These are phyloP conservation scores for Tribolium freemani DNA, from an alignment of 2,888 invertebrate species.

Conservation along the genomic window DNA sequence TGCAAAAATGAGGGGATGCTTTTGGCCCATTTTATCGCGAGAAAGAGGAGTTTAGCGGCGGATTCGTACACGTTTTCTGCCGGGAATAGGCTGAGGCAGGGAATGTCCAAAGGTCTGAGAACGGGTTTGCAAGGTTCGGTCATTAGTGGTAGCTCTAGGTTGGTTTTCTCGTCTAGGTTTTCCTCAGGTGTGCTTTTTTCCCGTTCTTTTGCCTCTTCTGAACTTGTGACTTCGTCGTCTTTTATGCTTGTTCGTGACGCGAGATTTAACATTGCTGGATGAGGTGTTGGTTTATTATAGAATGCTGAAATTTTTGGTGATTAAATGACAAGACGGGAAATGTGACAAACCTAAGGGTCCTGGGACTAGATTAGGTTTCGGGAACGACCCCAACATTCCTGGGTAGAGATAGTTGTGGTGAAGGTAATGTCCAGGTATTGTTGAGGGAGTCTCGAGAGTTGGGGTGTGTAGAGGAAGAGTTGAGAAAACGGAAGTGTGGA, in stretches of 20 bases:
- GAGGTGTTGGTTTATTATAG: slow-evolving; percentile 19
- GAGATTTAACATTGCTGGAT: slow-evolving; percentile 23
- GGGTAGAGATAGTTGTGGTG: slow-evolving; percentile 65
- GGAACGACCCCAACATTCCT: slow-evolving; percentile 64
- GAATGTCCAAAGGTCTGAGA: slow-evolving; percentile 59
- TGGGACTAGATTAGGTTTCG: slow-evolving; percentile 59
- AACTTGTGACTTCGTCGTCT: slow-evolving; percentile 84
- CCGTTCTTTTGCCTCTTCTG: slow-evolving; percentile 73
- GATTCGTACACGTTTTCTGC: slow-evolving; percentile 78
- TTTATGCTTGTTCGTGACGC: slow-evolving; percentile 66
- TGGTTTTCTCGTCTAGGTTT: slow-evolving; percentile 47
- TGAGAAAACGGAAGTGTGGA: slow-evolving; percentile 60
- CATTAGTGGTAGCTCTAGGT: slow-evolving; percentile 61
- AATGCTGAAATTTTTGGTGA: slow-evolving; percentile 18
- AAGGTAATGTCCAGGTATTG: slow-evolving; percentile 56
- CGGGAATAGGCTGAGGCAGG: slow-evolving; percentile 70
- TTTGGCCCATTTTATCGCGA: slow-evolving; percentile 85
- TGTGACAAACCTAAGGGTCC: slow-evolving; percentile 46
- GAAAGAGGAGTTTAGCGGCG: slow-evolving; percentile 82
- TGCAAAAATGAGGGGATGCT: slow-evolving; percentile 82
- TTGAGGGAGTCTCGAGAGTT: slow-evolving; percentile 50
- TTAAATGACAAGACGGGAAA: not conserved
- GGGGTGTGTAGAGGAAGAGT: slow-evolving; percentile 60
- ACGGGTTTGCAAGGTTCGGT: slow-evolving; percentile 52
- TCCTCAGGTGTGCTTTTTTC: slow-evolving; percentile 40